phyloP scores from a whole-genome alignment of 2,113 vertebrate genomes.

The Xenotilapia leptura region DNA sequence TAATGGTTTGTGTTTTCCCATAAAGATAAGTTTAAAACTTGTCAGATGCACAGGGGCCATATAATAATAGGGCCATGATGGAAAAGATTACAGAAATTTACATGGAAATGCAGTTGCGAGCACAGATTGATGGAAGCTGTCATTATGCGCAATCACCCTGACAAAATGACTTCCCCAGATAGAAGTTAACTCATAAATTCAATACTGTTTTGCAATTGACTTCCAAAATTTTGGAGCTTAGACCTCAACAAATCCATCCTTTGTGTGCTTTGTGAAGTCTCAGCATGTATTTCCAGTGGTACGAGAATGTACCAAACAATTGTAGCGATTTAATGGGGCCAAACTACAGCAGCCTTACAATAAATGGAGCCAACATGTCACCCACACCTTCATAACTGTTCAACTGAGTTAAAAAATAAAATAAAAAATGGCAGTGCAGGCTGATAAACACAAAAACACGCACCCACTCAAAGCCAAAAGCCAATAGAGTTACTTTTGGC shows the following conservation, averaged over 20 bases:
- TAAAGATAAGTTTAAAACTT: not conserved
- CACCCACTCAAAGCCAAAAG: slow-evolving; percentile 31
- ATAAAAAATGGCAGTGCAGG: not conserved
- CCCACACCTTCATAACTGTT: not conserved
- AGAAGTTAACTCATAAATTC: not conserved
- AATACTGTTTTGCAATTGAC: not conserved
- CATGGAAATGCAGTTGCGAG: not conserved
- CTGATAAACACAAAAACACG: slow-evolving; percentile 23
- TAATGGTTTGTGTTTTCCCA: not conserved
- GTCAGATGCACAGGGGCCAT: not conserved
- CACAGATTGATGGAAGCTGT: not conserved
- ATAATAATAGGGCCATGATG: not conserved
- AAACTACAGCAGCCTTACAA: not conserved
- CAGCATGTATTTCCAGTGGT: not conserved
- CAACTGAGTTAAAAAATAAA: not conserved
- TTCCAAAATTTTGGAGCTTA: not conserved
- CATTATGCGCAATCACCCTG: not conserved
- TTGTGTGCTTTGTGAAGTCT: not conserved
- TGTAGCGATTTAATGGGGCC: not conserved
- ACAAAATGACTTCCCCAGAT: not conserved
- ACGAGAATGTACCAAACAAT: not conserved
- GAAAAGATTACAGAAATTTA: slow-evolving; percentile 8
- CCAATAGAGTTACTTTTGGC: slow-evolving; percentile 36
- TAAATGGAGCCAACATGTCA: not conserved
- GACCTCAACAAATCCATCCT: not conserved